Conservation (phyloP, 2,888 invertebrate species). For the Drosophila nr. perissopoda region DNA sequence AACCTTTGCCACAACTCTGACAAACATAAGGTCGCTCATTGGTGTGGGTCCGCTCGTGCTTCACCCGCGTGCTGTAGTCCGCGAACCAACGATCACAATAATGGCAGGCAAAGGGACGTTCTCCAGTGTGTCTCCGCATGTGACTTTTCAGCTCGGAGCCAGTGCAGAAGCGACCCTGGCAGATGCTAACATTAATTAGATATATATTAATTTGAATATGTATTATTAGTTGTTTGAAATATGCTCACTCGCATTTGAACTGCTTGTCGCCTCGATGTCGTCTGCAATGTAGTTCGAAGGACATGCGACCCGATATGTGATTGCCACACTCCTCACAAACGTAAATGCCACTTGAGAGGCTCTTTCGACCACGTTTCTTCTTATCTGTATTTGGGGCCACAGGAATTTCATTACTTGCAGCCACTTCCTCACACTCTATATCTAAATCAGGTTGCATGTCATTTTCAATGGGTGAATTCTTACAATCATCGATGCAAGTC, state of each 20-base stretch:
- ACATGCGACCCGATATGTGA: constrained; percentile 64
- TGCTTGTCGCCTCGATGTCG: constrained; percentile 72
- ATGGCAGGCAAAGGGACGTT: constrained; percentile 70
- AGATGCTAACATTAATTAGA: constrained; percentile 33
- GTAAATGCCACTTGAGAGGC: constrained; percentile 37
- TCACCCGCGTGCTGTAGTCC: constrained; percentile 70
- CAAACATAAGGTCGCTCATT: constrained; percentile 77
- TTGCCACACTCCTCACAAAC: constrained; percentile 68
- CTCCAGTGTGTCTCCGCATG: constrained; percentile 70
- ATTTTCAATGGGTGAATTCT: neutral
- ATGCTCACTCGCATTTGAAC: constrained; percentile 64
- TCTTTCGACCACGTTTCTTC: constrained; percentile 39
- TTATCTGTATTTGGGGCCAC: constrained; percentile 10
- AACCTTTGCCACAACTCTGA: constrained; percentile 70
- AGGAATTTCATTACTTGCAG: constrained; percentile 19
- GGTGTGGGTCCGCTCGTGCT: constrained; percentile 77
- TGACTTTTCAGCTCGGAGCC: constrained; percentile 70
- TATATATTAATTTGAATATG: neutral
- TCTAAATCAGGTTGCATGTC: constrained; percentile 17
- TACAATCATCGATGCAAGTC: constrained; percentile 6
- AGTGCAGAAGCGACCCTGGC: constrained; percentile 64
- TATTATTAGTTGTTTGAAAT: neutral
- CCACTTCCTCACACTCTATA: constrained; percentile 24
- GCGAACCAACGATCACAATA: constrained; percentile 67
- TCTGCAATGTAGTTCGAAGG: constrained; percentile 69